Base-by-base conservation (phyloP, 2,113 vertebrate species). In the Sclerurus mexicanus region DNA sequence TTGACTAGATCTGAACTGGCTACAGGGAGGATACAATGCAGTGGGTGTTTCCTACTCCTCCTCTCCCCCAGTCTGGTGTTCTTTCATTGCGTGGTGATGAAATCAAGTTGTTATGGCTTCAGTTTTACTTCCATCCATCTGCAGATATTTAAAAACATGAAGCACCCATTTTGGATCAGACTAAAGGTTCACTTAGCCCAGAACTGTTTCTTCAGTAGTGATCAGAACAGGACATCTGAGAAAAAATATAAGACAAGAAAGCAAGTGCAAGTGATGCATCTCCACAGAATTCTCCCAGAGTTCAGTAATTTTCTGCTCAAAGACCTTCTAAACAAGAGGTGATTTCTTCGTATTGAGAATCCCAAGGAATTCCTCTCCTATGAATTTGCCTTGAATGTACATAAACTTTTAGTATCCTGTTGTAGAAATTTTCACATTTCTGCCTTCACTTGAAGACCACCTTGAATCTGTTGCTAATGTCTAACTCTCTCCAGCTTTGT, bases 61-160 rank as follows among this genome's bases (percentile, higher is more conserved):
- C 35, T 63, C 7, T 69, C 30, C 7, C 21, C 4, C 6, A 0
- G 3, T 5, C 12, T 2, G 0, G 0, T 58, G 13, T 53, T 68
- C 19, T 79, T n/a, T 76, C 39, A 28, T 64, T 89, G 13, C 5
- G 20, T n/a, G 5, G 6, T 62, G 11, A 22, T 53, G 21, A 88
- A 85, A 62, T 49, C 9, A 42, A 53, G 5, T 58, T 77, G 2
- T n/a, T 35, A 55, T 52, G 23, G 27, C 11, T 15, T 87, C 47
- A 55, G 35, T 60, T 40, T 63, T 22, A 53, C 10, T 50, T 67
- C 8, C 7, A 59, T 49, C 7, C 14, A 46, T 27, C 25, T 53
- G 9, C 20, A 66, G 33, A 63, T 55, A 74, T 18, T 69, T 74
- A 89, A 79, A 91, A 79, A 8, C 21, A 55, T 10, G 37, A 31